These are phyloP conservation scores for Moxostoma hubbsi DNA, from an alignment of 2,797 vertebrate species.

Conservation along the genomic window DNA sequence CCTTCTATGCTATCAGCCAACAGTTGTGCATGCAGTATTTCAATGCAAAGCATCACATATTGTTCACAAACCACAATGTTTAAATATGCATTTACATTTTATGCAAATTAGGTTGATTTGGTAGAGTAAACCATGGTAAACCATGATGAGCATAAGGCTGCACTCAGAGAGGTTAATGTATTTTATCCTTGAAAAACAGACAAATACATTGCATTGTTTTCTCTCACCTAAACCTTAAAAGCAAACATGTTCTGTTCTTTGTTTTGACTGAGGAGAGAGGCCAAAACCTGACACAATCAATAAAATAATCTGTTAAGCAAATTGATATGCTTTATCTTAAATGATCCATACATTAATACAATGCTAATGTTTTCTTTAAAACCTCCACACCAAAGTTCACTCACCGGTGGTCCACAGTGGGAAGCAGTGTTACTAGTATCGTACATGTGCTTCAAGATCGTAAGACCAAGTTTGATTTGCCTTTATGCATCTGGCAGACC, in stretches of 20 bases:
- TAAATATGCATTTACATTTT: no score
- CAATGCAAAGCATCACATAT: no score
- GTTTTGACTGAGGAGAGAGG: slow-evolving; percentile 37
- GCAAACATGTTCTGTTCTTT: slow-evolving; percentile 33
- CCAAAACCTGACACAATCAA: slow-evolving; percentile 55
- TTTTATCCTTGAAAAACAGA: slow-evolving; percentile 27
- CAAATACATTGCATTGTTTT: slow-evolving; percentile 19
- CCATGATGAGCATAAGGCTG: slow-evolving; percentile 2
- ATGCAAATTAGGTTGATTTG: no score
- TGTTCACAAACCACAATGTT: no score
- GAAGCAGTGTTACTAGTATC: slow-evolving; percentile 36
- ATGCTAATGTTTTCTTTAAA: slow-evolving; percentile 11
- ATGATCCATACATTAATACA: slow-evolving; percentile 40
- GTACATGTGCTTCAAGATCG: slow-evolving; percentile 44
- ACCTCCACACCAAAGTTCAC: slow-evolving; percentile 7
- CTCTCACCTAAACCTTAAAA: slow-evolving; percentile 16
- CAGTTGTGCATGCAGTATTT: no score
- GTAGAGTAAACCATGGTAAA: no score
- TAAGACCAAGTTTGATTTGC: slow-evolving; percentile 56
- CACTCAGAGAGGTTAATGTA: slow-evolving; percentile 27
- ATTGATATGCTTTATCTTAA: slow-evolving; percentile 40
- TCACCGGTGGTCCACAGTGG: slow-evolving; percentile 55
- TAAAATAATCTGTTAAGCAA: slow-evolving; percentile 35
- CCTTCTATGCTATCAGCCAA: no score
- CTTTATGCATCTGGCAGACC: slow-evolving; percentile 61